Evolutionary conservation across 2,888 invertebrate species (phyloP).

Genomic region (Pollenia amentaria): DNA sequence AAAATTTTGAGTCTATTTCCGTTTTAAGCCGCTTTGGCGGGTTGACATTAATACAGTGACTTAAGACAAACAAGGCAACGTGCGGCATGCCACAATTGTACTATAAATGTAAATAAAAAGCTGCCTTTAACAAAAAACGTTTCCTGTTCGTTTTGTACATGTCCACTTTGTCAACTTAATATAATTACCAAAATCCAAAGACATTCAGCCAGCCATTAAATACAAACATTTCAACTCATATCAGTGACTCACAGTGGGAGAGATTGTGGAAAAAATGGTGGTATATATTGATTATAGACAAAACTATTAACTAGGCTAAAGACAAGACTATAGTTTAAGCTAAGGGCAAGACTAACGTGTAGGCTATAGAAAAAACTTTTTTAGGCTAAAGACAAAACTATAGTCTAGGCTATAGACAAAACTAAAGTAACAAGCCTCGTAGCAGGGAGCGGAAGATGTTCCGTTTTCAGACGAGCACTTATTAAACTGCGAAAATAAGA

Average conservation of each 20-base stretch:
- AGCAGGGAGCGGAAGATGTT: too few species aligned
- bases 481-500: too few species aligned
- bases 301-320: too few species aligned
- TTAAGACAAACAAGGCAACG: not conserved
- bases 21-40: conserved; percentile 23
- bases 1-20: conserved; percentile 52
- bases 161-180: conserved; percentile 70
- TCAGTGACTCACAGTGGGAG: conserved; percentile 4
- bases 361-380: too few species aligned
- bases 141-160: conserved; percentile 60
- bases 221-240: not conserved
- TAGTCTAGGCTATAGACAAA: too few species aligned
- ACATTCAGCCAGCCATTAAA: conserved; percentile 6
- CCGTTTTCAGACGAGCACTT: too few species aligned
- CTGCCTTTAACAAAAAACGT: conserved; percentile 12
- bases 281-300: too few species aligned
- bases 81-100: conserved; percentile 21
- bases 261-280: too few species aligned
- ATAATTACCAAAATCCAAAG: conserved; percentile 42
- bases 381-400: too few species aligned
- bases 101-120: conserved; percentile 8
- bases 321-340: too few species aligned
- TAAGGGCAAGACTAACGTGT: too few species aligned
- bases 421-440: too few species aligned
- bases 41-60: conserved; percentile 32